Base-by-base conservation (phyloP, 2,797 vertebrate species). In the Falco cherrug region DNA sequence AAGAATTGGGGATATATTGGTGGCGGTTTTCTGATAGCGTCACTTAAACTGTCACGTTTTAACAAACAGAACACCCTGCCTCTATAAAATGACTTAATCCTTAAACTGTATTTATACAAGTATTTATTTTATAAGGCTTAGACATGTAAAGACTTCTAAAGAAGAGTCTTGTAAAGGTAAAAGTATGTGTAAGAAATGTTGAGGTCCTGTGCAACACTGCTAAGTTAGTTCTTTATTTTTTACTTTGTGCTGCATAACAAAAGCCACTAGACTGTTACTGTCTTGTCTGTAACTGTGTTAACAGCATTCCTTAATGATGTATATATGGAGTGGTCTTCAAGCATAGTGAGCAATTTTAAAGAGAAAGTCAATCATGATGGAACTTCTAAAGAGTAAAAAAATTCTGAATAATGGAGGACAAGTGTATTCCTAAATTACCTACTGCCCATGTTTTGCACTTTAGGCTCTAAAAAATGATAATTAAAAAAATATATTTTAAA, bases 191-290 rank as follows among this genome's bases (percentile, higher is more conserved):
- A 97, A 81, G 81, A 98, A 98, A 96, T 92, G 88, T 95, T 97
- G 91, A 98, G 93, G 95, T 98, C 97, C 96, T 96, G 96, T 97
- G 88, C 96, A 97, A 98, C 95, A 96, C 94, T 92, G 91, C 93
- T 97, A 92, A 93, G 25, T 97, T 95, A 90, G 94, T 89, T 90
- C 94, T 84, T 95, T 94, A 95, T 96, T 94, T 96, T 98, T 97
- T 92, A 91, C 88, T 97, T 97, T 97, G 97, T 98, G 96, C 97
- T 96, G 90, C 97, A 98, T 98, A 97, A 97, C 89, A 97, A 97
- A 98, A 98, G 90, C 97, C 97, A 98, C 97, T 98, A 97, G 97
- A 98, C 95, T 98, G 97, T 98, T 98, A 97, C 78, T 97, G 97
- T 98, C 97, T 95, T 97, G 97, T 98, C 96, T 97, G 97, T 98